phyloP scores from a whole-genome alignment of 2,113 vertebrate species.

The Mus spicilegus region DNA sequence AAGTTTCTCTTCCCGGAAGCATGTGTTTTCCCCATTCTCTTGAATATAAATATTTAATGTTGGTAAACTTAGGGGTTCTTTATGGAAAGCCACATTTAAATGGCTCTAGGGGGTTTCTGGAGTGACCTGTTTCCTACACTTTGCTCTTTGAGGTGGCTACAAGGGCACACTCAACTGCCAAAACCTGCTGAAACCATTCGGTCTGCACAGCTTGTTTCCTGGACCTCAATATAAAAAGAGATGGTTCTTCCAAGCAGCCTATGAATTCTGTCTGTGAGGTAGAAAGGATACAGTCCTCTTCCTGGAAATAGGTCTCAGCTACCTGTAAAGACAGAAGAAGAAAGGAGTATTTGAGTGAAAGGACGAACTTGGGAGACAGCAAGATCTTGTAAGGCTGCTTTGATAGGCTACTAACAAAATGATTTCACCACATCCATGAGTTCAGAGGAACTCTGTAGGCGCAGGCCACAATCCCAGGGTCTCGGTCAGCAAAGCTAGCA shows the following conservation, averaged over 20 bases:
- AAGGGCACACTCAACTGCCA: background rate
- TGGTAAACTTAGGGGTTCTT: slow-evolving; percentile 21
- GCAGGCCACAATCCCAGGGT: background rate
- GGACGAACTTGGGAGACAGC: slow-evolving; percentile 1
- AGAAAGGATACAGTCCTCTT: slow-evolving; percentile 97
- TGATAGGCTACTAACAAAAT: background rate
- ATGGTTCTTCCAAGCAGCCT: background rate
- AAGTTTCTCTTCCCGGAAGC: background rate
- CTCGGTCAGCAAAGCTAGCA: background rate
- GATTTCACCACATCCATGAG: background rate
- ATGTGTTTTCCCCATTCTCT: background rate
- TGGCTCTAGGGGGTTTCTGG: slow-evolving; percentile 15
- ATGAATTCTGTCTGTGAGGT: slow-evolving; percentile 42
- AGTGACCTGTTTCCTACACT: background rate
- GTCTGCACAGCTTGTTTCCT: background rate
- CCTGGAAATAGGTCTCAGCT: slow-evolving; percentile 94
- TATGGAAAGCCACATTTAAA: slow-evolving; percentile 4
- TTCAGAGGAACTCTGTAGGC: background rate
- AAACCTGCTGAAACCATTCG: background rate
- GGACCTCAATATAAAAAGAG: background rate
- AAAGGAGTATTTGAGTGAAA: slow-evolving; percentile 44
- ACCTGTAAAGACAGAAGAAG: slow-evolving; percentile 87
- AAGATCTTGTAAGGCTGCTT: slow-evolving; percentile 12
- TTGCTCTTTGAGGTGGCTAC: background rate
- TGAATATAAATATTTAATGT: slow-evolving; percentile 13